Evolutionary conservation across 2,888 invertebrate species (phyloP).

Genomic region (Pyralis farinalis): DNA sequence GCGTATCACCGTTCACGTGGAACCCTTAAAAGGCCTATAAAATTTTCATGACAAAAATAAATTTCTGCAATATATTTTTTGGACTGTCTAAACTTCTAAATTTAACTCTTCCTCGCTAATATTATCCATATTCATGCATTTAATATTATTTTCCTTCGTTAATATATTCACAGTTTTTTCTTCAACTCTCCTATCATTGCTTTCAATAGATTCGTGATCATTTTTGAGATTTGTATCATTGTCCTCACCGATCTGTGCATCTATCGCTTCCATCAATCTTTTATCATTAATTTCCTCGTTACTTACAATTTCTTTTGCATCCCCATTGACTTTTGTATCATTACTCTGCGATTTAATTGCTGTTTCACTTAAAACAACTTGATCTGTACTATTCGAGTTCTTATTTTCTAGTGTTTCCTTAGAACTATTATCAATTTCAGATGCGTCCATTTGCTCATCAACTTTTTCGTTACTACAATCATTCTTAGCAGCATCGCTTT

Average conservation of each 20-base stretch:
- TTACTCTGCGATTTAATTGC: background rate
- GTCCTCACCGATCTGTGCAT: conserved; percentile 1
- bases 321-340: background rate
- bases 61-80: no score
- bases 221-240: background rate
- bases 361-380: no score
- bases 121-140: background rate
- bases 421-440: background rate
- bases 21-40: no score
- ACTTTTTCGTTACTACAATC: background rate
- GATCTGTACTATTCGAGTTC: no score
- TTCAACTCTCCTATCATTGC: background rate
- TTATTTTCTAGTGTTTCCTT: background rate
- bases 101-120: background rate
- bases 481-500: background rate
- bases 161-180: background rate
- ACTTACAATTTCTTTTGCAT: background rate
- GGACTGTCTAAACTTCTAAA: background rate
- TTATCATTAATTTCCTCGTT: conserved; percentile 1
- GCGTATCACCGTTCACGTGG: no score
- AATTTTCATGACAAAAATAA: no score
- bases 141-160: background rate
- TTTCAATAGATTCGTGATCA: background rate
- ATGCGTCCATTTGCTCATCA: background rate
- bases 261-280: conserved; percentile 3